Conservation (phyloP, 1,140 invertebrate species). For the Danaus plexippus region DNA sequence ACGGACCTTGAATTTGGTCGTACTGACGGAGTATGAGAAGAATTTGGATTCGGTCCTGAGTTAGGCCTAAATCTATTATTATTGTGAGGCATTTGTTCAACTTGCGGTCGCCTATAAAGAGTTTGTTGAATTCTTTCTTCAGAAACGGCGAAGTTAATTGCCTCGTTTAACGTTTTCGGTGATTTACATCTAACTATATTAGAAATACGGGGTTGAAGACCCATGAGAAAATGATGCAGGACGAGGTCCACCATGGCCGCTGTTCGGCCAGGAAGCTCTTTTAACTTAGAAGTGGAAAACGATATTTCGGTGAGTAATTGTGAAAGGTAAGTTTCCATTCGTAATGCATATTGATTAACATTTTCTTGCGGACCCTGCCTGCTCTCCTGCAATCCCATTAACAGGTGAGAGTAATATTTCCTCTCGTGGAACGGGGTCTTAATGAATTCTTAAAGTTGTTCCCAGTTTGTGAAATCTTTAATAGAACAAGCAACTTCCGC, state of each 20-base stretch:
- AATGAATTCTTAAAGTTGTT: constrained; percentile 25
- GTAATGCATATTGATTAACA: constrained; percentile 3
- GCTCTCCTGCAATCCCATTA: constrained; percentile 21
- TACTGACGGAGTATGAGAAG: too few relatives aligned
- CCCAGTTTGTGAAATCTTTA: constrained; percentile 12
- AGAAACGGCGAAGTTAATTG: constrained; percentile 21
- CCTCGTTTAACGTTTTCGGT: constrained; percentile 20
- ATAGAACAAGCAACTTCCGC: constrained; percentile 18
- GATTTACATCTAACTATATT: constrained; percentile 22
- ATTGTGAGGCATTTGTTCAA: too few relatives aligned
- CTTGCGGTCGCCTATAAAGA: constrained; percentile 1
- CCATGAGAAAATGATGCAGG: constrained; percentile 22
- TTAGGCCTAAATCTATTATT: too few relatives aligned
- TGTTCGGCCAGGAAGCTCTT: constrained; percentile 8
- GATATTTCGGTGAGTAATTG: constrained; percentile 10
- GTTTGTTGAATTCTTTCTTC: constrained; percentile 25
- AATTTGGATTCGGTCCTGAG: too few relatives aligned
- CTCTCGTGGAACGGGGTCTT: constrained; percentile 22
- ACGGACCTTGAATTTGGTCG: too few relatives aligned
- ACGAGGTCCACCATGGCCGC: constrained; percentile 28
- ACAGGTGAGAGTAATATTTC: constrained; percentile 24
- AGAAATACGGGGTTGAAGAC: constrained; percentile 20
- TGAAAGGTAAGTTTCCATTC: constrained; percentile 5
- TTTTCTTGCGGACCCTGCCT: constrained; percentile 10
- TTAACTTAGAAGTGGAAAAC: neutral